Evolutionary conservation across 2,113 vertebrate genomes (phyloP).

Genomic region (Tragelaphus scriptus): DNA sequence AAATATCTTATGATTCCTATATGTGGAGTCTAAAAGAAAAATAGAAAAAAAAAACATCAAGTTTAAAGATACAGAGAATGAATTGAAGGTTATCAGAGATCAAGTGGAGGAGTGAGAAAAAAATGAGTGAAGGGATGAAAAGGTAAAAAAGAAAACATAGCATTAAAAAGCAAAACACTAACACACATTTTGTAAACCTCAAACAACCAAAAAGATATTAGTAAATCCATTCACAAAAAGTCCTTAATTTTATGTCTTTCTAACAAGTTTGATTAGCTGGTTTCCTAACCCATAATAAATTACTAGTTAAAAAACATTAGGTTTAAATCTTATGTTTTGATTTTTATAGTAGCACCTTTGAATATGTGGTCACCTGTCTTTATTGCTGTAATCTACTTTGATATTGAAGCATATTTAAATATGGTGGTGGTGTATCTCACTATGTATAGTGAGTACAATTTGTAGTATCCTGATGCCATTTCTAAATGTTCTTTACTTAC

Average conservation of each 20-base stretch:
- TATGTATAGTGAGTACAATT: neutral
- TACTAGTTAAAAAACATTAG: neutral
- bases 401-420: neutral
- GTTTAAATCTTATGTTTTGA: neutral
- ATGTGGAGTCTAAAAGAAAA: neutral
- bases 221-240: neutral
- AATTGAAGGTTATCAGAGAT: neutral
- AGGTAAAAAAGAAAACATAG: neutral
- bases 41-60: neutral
- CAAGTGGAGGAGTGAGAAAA: neutral
- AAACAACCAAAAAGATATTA: neutral
- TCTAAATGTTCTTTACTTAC: neutral
- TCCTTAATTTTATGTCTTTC: neutral
- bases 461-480: neutral
- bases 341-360: neutral
- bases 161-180: neutral
- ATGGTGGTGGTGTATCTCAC: neutral
- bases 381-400: neutral
- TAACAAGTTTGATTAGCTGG: neutral
- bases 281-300: neutral
- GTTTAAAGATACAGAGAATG: neutral
- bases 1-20: neutral
- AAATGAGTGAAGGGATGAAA: neutral
- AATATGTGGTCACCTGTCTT: neutral
- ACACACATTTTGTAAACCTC: neutral